Base-by-base conservation (phyloP, 2,113 vertebrate species). In the Cavia porcellus region DNA sequence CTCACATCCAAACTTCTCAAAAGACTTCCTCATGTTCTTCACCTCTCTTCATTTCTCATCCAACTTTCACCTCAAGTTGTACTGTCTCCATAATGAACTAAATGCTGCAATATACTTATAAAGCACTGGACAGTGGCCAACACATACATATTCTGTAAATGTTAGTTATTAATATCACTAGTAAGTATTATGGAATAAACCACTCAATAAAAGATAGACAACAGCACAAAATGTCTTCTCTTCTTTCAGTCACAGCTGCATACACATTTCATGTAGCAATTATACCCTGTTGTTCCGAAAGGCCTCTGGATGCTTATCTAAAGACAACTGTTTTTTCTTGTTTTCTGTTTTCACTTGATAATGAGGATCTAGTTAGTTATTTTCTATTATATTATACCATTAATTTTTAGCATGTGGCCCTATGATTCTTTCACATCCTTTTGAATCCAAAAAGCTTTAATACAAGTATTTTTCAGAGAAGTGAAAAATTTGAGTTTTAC, bases 271-370 rank as follows among this genome's bases (percentile, higher is more conserved):
- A 80, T 57, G 45, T 62, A 88, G n/a, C 6, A 61, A 72, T 79
- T 79, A 80, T 4, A 57, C 42, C 38, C 25, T 57, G 5, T 72
- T 89, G 87, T 57, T 87, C 5, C 42, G 35, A 2, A n/a, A 7
- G 11, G 8, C 35, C 42, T 92, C 89, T 15, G 70, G 61, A 79
- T 72, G 55, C 38, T 89, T 80, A 70, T 57, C 89, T 75, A 72
- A 8, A 64, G 57, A 88, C 32, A 75, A 11, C 66, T 80, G 25
- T 90, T 75, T 30, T 45, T 59, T 74, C 20, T 32, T n/a, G 84
- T 94, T 55, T 32, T 90, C 79, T 75, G 55, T 92, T 89, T 85
- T 72, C 77, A 84, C 66, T 85, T 89, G 47, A 81, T 74, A 82
- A 70, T 19, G 47, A 10, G 77, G 35, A 55, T 82, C 64, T 82